Conservation (phyloP, 1,140 invertebrate species). For the Tenebrio molitor region DNA sequence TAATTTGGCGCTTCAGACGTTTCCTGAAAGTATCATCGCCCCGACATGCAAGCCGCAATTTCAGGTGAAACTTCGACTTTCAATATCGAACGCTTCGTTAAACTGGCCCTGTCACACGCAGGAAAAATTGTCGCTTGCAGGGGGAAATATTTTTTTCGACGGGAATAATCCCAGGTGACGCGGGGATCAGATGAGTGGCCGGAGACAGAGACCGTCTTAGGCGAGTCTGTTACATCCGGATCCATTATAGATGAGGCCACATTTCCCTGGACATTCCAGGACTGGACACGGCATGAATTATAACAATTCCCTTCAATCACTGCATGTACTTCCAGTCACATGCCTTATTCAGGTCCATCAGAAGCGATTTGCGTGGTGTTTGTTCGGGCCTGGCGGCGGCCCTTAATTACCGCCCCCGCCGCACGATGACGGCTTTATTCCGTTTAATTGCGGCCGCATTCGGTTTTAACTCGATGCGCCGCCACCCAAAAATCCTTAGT, state of each 20-base stretch:
- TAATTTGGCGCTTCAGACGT: conserved; percentile 29
- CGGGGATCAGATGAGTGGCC: conserved; percentile 40
- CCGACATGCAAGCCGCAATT: conserved; percentile 31
- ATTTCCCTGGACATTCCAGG: conserved; percentile 52
- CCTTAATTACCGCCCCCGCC: neutral
- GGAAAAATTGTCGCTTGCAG: conserved; percentile 21
- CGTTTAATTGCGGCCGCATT: too few relatives aligned
- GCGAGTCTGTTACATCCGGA: conserved; percentile 44
- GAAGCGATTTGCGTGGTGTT: conserved; percentile 35
- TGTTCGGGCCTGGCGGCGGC: neutral
- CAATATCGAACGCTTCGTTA: conserved; percentile 20
- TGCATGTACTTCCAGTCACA: conserved; percentile 14
- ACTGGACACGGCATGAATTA: conserved; percentile 51
- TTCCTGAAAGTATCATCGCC: conserved; percentile 24
- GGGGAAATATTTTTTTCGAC: conserved; percentile 15
- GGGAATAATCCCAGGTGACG: conserved; percentile 19
- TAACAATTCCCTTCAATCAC: conserved; percentile 41
- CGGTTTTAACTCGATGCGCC: too few relatives aligned
- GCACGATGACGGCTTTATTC: too few relatives aligned
- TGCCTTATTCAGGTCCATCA: conserved; percentile 46
- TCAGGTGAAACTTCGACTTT: conserved; percentile 9
- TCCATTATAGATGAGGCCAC: conserved; percentile 51
- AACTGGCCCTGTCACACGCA: conserved; percentile 6
- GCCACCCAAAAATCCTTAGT: conserved; percentile 4
- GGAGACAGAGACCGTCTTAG: conserved; percentile 41